Evolutionary conservation across 2,113 vertebrate genomes (phyloP).

Genomic region (Dasyornis broadbenti): DNA sequence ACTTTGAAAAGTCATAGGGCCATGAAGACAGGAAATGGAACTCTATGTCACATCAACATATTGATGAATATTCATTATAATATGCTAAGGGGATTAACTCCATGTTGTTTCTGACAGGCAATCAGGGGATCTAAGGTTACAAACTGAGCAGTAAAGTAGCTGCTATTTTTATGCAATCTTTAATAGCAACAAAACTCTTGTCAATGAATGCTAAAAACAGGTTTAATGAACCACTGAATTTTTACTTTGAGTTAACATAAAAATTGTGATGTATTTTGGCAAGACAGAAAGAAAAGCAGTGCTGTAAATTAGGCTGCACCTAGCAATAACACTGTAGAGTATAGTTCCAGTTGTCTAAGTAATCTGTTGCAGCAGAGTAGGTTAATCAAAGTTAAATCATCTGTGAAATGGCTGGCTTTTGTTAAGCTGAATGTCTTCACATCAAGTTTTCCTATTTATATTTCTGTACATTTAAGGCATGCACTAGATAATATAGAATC

Average conservation of each 20-base stretch:
- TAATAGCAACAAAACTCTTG: slow-evolving; percentile 69
- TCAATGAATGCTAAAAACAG: slow-evolving; percentile 67
- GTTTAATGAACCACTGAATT: slow-evolving; percentile 74
- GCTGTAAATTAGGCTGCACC: slow-evolving; percentile 71
- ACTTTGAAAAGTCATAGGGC: slow-evolving; percentile 7
- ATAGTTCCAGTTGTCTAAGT: slow-evolving; percentile 74
- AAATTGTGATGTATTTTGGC: slow-evolving; percentile 78
- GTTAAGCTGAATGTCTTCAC: slow-evolving; percentile 71
- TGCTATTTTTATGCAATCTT: slow-evolving; percentile 46
- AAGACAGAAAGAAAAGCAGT: slow-evolving; percentile 70
- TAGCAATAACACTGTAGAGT: slow-evolving; percentile 64
- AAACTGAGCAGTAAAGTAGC: slow-evolving; percentile 67
- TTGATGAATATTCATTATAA: slow-evolving; percentile 70
- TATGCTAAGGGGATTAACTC: slow-evolving; percentile 66
- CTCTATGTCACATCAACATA: slow-evolving; percentile 64
- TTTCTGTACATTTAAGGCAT: slow-evolving; percentile 45
- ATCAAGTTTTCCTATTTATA: slow-evolving; percentile 57
- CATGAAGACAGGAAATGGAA: slow-evolving; percentile 48
- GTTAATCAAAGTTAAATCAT: slow-evolving; percentile 82
- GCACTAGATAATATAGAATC: not conserved
- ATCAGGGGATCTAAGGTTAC: slow-evolving; percentile 66
- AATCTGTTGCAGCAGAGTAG: slow-evolving; percentile 73
- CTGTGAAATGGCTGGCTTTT: slow-evolving; percentile 81
- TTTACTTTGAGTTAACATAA: slow-evolving; percentile 74
- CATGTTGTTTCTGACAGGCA: slow-evolving; percentile 65